Conservation (phyloP, 2,888 invertebrate genomes). For the Unio delphinus region DNA sequence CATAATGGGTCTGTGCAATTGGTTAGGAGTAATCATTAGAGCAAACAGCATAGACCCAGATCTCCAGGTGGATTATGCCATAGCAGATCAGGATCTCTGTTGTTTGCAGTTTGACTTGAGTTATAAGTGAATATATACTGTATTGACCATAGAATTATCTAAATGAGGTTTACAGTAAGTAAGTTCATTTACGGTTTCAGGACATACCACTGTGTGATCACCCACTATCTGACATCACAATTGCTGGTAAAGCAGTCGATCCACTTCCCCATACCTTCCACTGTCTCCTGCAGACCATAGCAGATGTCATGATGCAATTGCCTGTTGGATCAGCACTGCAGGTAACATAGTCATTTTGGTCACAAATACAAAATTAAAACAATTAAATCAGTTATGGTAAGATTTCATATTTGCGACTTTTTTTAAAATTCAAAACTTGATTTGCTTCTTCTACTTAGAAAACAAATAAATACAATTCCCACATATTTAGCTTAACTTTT, state of each 20-base stretch:
- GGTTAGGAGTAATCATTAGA: too few relatives aligned
- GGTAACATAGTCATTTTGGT: constrained; percentile 31
- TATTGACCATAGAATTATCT: too few relatives aligned
- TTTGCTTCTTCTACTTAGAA: neutral
- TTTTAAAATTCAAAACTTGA: neutral
- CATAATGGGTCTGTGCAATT: too few relatives aligned
- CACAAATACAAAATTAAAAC: neutral
- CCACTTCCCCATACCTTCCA: constrained; percentile 84
- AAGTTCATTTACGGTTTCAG: constrained; percentile 21
- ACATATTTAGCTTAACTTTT: too few relatives aligned
- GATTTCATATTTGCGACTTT: neutral
- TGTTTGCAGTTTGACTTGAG: too few relatives aligned
- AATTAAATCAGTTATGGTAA: too few relatives aligned
- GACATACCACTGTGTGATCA: constrained; percentile 79
- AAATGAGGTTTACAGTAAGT: too few relatives aligned
- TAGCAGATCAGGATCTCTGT: too few relatives aligned
- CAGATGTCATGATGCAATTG: constrained; percentile 90
- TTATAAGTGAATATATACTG: too few relatives aligned
- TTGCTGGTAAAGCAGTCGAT: constrained; percentile 75
- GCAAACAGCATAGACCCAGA: too few relatives aligned
- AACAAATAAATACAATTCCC: too few relatives aligned
- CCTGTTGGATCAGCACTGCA: constrained; percentile 87
- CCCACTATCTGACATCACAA: constrained; percentile 84
- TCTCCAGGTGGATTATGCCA: too few relatives aligned
- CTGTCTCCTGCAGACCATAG: constrained; percentile 89